Evolutionary conservation across 2,888 invertebrate species (phyloP).

Genomic region (Eudasyphora cyanicolor): DNA sequence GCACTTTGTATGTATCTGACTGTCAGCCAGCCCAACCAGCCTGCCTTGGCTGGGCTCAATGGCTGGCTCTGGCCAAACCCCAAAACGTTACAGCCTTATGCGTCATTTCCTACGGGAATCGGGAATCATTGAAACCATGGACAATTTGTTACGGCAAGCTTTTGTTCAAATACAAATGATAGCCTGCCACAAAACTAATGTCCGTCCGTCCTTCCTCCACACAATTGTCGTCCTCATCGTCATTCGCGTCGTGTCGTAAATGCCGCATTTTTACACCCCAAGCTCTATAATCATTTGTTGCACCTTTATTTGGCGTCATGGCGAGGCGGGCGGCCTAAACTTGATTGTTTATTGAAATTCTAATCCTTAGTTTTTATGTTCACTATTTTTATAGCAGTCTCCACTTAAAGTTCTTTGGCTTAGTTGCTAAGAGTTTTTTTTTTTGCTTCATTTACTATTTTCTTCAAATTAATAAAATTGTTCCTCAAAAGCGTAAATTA

Average conservation of each 20-base stretch:
- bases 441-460: background rate
- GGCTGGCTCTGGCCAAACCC: constrained; percentile 7
- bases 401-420: background rate
- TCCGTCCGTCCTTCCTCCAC: background rate
- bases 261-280: constrained; percentile 10
- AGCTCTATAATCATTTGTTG: constrained; percentile 22
- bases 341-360: constrained; percentile 57
- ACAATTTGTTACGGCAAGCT: constrained; percentile 15
- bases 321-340: constrained; percentile 34
- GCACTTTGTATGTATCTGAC: background rate
- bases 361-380: constrained; percentile 43
- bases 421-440: background rate
- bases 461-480: background rate
- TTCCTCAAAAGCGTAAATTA: background rate
- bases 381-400: background rate
- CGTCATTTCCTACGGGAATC: constrained; percentile 66
- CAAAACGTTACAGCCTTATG: constrained; percentile 46
- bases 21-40: background rate
- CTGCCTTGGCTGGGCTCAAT: too few relatives aligned
- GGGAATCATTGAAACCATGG: constrained; percentile 50
- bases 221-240: too few relatives aligned
- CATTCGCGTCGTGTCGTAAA: constrained; percentile 12
- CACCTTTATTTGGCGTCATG: constrained; percentile 17
- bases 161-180: background rate
- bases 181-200: background rate